Base-by-base conservation (phyloP, 2,113 vertebrate species). In the Hystrix cristata region DNA sequence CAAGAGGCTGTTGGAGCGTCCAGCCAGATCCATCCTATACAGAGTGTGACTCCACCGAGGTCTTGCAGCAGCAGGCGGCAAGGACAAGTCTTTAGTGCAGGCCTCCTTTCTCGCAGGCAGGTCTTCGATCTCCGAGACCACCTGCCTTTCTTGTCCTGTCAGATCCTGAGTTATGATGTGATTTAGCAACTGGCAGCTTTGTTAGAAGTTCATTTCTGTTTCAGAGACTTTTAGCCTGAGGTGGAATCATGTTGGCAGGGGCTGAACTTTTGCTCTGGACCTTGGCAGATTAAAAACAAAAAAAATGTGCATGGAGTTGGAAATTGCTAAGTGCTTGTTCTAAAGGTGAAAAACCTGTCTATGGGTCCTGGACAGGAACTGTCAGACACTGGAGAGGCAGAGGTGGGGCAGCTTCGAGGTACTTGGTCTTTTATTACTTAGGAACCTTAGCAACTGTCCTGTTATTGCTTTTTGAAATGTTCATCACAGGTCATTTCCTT, bases 141-240 rank as follows among this genome's bases (percentile, higher is more conserved):
- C 92, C 84, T 94, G 90, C 76, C 2, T 69, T 81, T 67, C 81
- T 21, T 15, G 29, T 72, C 82, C 79, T 93, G 65, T 97, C 88
- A 87, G 59, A 67, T 38, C 55, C 65, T 53, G 85, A 91, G 81
- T 89, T 80, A 16, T 51, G 57, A 10, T 53, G 51, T 46, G 94
- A 81, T 88, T 94, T 87, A 91, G 88, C 57, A 88, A 95, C 85
- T 72, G 87, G 65, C 3, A 21, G 90, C 93, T 97, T 94, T 69
- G 64, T 95, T 95, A 85, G 83, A 93, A 89, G 91, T 87, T 97
- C 64, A 53, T 84, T 91, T 95, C 91, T 95, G 95, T 96, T 95
- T 80, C 29, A 31, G 29, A 90, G 87, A 95, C 46, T 79, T 94
- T 86, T 88, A 94, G 97, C 95, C 91, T 9, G 53, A 92, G 87